Evolutionary conservation across 2,888 invertebrate genomes (phyloP), one percentile per base, ranked within the genome.

Genomic region (Lithophane socia): DNA sequence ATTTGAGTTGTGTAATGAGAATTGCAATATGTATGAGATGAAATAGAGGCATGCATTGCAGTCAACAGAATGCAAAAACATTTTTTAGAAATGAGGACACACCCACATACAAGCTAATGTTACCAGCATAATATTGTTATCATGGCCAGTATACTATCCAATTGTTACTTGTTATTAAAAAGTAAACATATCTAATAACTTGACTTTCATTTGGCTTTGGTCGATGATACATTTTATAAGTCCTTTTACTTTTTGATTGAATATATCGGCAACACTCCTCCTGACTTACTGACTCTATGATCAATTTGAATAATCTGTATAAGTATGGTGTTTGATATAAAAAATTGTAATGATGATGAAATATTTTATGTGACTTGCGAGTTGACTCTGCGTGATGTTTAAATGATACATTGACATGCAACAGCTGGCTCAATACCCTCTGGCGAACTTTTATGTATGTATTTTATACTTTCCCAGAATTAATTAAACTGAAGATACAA

Each of bases 71-170:
- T 66, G n/a, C 42, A 37, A 49, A 18, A 7, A 56, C 21, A 56
- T n/a, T 60, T 5, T 54, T 65, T 56, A 65, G 5, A 21, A 75
- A 73, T 82, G 61, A 56, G 66, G 61, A 44, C 77, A 82, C 18
- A 69, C 66, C 66, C 81, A 73, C 69, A 77, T 80, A 4, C 1
- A 13, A 24, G 13, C 3, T 29, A 56, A 54, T 37, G 4, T 13
- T n/a, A 54, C 58, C 54, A 44, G n/a, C 18, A 54, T 63, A 9
- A 18, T 18, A 29, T 2, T 52, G 21, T 24, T 24, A 12, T 47
- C 54, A 77, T 47, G 21, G 24, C 21, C 37, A 2, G n/a, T 49
- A 52, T 3, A n/a, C 13, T 10, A 29, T 54, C 1, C 9, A 52
- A 52, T 18, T 18, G 44, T 37, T 54, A n/a, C 9, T 16, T 7